phyloP scores from a whole-genome alignment of 2,113 vertebrate genomes.

The Taurulus bubalis region DNA sequence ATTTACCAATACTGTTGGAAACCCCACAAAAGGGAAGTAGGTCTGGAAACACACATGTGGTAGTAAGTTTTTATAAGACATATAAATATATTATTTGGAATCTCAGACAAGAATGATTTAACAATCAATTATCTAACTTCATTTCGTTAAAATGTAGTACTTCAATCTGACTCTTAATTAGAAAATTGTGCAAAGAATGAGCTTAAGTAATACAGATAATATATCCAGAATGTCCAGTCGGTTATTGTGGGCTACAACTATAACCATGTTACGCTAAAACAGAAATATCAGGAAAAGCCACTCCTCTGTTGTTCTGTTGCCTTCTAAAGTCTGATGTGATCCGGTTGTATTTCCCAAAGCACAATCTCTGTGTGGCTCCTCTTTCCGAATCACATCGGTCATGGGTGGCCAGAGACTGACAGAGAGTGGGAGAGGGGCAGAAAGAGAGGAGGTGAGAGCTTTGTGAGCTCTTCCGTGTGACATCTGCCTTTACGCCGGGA shows the following conservation, averaged over 20 bases:
- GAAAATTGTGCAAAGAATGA: not conserved
- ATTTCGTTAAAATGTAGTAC: not conserved
- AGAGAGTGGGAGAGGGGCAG: not conserved
- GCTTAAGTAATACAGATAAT: not conserved
- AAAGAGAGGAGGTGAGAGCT: not conserved
- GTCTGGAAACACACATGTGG: not conserved
- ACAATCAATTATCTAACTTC: not conserved
- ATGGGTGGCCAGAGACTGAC: constrained; percentile 11
- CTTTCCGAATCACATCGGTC: constrained; percentile 42
- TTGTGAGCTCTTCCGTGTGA: constrained; percentile 1
- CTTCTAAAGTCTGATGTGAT: constrained; percentile 18
- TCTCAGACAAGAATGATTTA: not conserved
- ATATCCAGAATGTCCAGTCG: not conserved
- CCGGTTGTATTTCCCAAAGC: constrained; percentile 30
- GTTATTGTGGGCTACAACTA: not conserved
- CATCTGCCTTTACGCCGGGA: constrained; percentile 32
- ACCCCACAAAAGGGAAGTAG: not conserved
- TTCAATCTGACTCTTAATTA: not conserved
- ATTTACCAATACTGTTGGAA: not conserved
- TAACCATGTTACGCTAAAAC: not conserved
- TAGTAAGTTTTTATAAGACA: no score
- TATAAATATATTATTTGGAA: no score
- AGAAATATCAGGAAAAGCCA: not conserved
- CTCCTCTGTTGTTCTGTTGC: constrained; percentile 10
- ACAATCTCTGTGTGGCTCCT: constrained; percentile 3